Evolutionary conservation across 2,888 invertebrate genomes (phyloP), one percentile per base, ranked within the genome.

Genomic region (Molanna angustata): DNA sequence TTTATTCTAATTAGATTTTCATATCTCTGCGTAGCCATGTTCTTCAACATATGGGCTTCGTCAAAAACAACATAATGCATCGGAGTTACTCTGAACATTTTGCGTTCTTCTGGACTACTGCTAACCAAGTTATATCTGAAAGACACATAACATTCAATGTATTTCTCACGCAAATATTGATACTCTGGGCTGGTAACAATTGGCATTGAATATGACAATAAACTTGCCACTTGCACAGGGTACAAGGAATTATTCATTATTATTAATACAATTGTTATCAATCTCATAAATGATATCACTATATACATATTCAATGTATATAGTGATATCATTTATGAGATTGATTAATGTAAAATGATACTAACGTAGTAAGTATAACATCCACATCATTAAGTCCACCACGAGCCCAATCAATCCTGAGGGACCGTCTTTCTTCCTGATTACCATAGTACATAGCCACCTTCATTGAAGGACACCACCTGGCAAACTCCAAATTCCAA

Each of bases 31-130:
- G 96, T 94, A 49, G 89, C 84, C 94, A 97, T 97, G 67, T 97
- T 98, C 70, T 98, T 98, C 27, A 98, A 75, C 94, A 97, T 95
- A 67, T 98, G 97, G 1, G 95, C 96, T 67, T 98, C 98, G 69
- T 98, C 98, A 67, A 96, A 96, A 17, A 98, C 80, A 0, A 95
- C 93, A 67, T 96, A 97, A 67, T 94, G 88, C 69, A 96, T 84
- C 40, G 84, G 83, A 54, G 90, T 88, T 31, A 94, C 89, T 53
- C 94, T 86, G 68, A 97, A 91, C 78, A 91, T 85, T 68, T 93
- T 89, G 53, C 94, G 87, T 65, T 91, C 91, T 64, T 96, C 96
- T 0, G 90, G 85, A 57, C 88, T 88, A 59, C 91, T 93, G 62
- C 84, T 84, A 18, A 93, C 86, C 79, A 93, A 86, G 60, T 86